Percentiles rank a stretch among this genome's conserved stretches.
phyloP scores from a whole-genome alignment of 2,797 vertebrate genomes.

The Malacoctenus gilli region DNA sequence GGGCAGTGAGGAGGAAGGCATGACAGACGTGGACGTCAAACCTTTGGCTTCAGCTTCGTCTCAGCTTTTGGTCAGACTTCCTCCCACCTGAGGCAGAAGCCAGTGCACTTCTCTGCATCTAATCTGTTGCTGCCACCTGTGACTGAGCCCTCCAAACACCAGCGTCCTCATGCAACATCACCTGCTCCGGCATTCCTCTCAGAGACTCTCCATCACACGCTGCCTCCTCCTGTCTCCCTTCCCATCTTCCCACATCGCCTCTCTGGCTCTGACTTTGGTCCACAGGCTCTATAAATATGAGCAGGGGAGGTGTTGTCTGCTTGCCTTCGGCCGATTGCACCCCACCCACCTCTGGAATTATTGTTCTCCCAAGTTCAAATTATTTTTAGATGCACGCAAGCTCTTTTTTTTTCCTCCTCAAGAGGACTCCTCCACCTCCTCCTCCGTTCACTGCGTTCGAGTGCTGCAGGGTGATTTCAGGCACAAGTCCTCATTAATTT shows the following conservation, averaged over 20 bases:
- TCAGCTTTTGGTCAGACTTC: no score
- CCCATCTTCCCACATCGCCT: no score
- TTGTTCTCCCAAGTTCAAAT: constrained; percentile 37
- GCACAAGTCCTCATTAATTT: background rate
- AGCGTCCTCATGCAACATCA: no score
- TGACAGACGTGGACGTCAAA: no score
- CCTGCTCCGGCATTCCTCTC: no score
- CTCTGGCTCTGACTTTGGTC: constrained; percentile 3
- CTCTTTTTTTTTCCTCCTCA: background rate
- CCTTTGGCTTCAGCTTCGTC: no score
- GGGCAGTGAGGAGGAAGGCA: no score
- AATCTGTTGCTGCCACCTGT: no score
- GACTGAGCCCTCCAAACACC: no score
- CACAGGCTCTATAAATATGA: constrained; percentile 54
- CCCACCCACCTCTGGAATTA: constrained; percentile 49
- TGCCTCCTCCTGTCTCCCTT: background rate
- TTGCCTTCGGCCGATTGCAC: constrained; percentile 36
- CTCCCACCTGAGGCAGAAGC: no score
- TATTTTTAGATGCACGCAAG: constrained; percentile 64
- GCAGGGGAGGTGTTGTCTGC: constrained; percentile 51
- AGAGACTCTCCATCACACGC: background rate
- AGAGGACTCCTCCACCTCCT: constrained; percentile 14
- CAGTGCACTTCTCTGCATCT: no score
- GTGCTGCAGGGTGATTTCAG: no score
- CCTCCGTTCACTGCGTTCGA: background rate